phyloP scores from a whole-genome alignment of 2,888 invertebrate species.

The Hirtodrosophila trivittata region DNA sequence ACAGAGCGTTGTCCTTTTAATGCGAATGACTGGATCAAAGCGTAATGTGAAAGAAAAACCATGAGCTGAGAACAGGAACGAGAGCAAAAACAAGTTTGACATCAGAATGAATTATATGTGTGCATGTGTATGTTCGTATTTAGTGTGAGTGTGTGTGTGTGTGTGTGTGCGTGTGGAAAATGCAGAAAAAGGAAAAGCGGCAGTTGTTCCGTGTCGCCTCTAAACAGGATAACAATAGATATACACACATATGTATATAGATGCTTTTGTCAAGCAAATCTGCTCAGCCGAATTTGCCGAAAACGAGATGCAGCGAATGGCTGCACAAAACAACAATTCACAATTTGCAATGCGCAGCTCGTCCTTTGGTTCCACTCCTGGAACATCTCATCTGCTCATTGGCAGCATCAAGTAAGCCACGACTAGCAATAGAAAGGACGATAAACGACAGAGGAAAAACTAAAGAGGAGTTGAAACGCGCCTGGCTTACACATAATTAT shows the following conservation, averaged over 20 bases:
- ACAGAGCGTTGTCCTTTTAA: conserved; percentile 78
- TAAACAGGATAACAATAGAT: conserved; percentile 38
- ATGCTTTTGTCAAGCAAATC: conserved; percentile 18
- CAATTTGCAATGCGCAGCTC: conserved; percentile 46
- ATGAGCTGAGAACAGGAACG: conserved; percentile 43
- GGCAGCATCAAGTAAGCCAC: background rate
- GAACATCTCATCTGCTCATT: conserved; percentile 7
- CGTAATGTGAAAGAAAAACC: conserved; percentile 66
- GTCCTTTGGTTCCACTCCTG: conserved; percentile 13
- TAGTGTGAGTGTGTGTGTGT: background rate
- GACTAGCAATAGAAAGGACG: background rate
- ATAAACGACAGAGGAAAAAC: too few species aligned
- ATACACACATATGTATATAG: conserved; percentile 9
- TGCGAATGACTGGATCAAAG: conserved; percentile 68
- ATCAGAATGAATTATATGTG: conserved; percentile 53
- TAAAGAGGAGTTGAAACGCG: conserved; percentile 19
- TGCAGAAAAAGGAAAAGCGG: conserved; percentile 63
- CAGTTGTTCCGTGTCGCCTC: conserved; percentile 57
- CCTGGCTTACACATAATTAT: conserved; percentile 47
- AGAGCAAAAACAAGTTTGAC: conserved; percentile 74
- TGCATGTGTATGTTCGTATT: background rate
- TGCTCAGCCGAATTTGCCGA: conserved; percentile 36
- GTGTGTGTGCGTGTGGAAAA: conserved; percentile 52
- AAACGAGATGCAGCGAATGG: conserved; percentile 66
- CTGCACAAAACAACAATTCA: conserved; percentile 44